phyloP scores from a whole-genome alignment of 2,113 vertebrate genomes.

The Pagrus major region DNA sequence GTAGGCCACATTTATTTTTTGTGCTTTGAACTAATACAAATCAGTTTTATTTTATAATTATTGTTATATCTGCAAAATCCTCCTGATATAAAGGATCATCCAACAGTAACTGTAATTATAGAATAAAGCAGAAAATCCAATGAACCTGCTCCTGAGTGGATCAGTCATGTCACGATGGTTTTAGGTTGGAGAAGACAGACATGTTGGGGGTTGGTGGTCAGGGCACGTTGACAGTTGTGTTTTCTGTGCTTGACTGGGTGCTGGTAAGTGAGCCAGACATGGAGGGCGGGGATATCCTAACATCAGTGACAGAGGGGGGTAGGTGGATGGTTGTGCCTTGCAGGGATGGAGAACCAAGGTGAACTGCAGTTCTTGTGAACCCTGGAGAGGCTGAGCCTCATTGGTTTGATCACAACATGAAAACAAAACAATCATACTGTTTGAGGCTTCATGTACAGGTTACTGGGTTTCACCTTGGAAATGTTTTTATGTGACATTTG shows the following conservation, averaged over 20 bases:
- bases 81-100: background rate
- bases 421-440: background rate
- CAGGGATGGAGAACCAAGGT: background rate
- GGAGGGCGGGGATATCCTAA: conserved; percentile 23
- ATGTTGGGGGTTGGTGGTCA: conserved; percentile 10
- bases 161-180: background rate
- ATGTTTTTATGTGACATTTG: background rate
- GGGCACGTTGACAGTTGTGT: conserved; percentile 59
- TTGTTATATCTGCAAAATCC: background rate
- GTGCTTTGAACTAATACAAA: background rate
- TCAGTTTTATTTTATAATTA: background rate
- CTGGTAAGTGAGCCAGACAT: conserved; percentile 47
- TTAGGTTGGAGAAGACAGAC: background rate
- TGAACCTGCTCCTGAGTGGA: background rate
- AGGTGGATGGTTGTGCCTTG: conserved; percentile 1
- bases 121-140: background rate
- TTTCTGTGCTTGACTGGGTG: conserved; percentile 62
- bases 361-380: background rate
- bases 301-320: background rate
- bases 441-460: background rate
- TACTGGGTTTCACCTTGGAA: background rate
- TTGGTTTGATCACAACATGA: background rate
- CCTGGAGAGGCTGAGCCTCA: background rate
- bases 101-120: background rate
- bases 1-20: background rate